phyloP scores from a whole-genome alignment of 2,888 invertebrate species.

The Dinocampus coccinellae region DNA sequence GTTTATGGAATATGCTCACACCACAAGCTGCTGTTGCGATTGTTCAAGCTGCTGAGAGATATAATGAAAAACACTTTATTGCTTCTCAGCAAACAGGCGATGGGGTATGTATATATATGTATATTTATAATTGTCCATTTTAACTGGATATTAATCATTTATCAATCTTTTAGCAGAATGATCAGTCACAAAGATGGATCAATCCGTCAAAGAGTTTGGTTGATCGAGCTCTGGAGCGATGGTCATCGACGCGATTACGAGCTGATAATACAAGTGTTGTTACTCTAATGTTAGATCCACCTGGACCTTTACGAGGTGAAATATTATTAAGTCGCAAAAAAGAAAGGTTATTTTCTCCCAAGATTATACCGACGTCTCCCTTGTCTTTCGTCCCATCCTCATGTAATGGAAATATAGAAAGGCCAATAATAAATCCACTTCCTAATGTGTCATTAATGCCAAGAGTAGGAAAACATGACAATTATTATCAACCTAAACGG shows the following conservation, averaged over 20 bases:
- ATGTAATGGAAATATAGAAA: background rate
- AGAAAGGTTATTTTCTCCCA: constrained; percentile 47
- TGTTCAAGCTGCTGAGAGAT: constrained; percentile 85
- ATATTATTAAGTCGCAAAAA: constrained; percentile 60
- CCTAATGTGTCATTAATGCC: background rate
- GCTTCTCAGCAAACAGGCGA: constrained; percentile 66
- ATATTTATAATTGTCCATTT: background rate
- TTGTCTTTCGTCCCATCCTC: constrained; percentile 24
- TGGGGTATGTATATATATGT: constrained; percentile 51
- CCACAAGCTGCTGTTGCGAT: constrained; percentile 86
- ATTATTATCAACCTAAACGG: background rate
- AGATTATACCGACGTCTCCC: constrained; percentile 32
- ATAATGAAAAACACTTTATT: constrained; percentile 77
- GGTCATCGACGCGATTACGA: constrained; percentile 87
- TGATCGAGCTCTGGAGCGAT: constrained; percentile 83
- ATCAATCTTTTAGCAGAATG: constrained; percentile 47
- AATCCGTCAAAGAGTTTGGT: constrained; percentile 94
- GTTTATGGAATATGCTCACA: constrained; percentile 95
- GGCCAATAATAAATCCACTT: background rate
- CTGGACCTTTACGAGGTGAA: constrained; percentile 82
- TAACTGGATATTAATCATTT: background rate
- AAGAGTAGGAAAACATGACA: background rate
- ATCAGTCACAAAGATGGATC: constrained; percentile 75
- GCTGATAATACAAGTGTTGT: constrained; percentile 98
- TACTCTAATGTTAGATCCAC: constrained; percentile 90